phyloP scores from a whole-genome alignment of 2,888 invertebrate genomes.

The Polietes domitor region DNA sequence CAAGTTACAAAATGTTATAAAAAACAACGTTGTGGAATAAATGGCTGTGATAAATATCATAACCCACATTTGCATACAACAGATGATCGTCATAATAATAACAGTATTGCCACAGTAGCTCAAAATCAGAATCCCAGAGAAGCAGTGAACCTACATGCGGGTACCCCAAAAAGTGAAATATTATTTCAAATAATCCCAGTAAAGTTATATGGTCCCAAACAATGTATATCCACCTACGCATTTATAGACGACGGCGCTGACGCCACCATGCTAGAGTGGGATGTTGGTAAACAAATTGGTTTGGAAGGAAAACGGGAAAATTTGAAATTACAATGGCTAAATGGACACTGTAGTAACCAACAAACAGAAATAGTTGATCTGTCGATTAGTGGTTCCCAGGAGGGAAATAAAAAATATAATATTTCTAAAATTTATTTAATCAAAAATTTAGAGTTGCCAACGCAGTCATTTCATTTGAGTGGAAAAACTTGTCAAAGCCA shows the following conservation, averaged over 20 bases:
- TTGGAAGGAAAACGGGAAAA: background rate
- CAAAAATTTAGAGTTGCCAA: constrained; percentile 25
- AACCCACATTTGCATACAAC: constrained; percentile 22
- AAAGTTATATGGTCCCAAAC: constrained; percentile 30
- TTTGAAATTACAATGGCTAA: constrained; percentile 47
- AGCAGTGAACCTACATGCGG: background rate
- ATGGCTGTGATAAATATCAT: constrained; percentile 14
- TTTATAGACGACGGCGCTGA: constrained; percentile 48
- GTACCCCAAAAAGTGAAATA: background rate
- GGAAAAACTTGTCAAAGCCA: background rate
- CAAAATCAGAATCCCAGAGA: constrained; percentile 19
- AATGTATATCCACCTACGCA: constrained; percentile 16
- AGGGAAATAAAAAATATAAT: background rate
- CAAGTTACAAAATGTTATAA: constrained; percentile 40
- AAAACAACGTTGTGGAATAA: constrained; percentile 32
- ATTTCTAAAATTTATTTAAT: constrained; percentile 21
- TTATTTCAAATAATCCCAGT: constrained; percentile 55
- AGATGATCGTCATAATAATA: constrained; percentile 20
- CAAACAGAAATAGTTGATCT: constrained; percentile 15
- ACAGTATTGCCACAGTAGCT: constrained; percentile 10
- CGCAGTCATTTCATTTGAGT: constrained; percentile 18
- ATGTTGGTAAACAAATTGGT: constrained; percentile 26
- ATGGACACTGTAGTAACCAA: constrained; percentile 28
- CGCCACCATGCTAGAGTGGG: constrained; percentile 34
- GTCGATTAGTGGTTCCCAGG: constrained; percentile 10